Percentiles rank a stretch among this genome's conserved stretches.
These are phyloP conservation scores for Synanthedon tipuliformis DNA, from an alignment of 2,888 invertebrate species.

Conservation along the genomic window DNA sequence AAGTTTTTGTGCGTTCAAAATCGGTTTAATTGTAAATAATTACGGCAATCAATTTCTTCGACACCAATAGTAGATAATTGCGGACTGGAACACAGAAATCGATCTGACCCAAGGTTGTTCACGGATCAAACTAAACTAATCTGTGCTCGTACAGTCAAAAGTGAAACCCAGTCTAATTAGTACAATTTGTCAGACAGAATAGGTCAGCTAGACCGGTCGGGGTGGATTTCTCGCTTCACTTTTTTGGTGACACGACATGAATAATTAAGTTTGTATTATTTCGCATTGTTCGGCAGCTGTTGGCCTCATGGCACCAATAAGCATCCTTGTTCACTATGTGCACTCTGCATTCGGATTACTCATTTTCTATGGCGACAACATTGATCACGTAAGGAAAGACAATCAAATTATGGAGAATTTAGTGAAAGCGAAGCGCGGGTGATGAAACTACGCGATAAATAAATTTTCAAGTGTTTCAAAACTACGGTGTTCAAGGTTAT, in stretches of 20 bases:
- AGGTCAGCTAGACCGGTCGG: slow-evolving; percentile 39
- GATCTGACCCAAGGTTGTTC: slow-evolving; percentile 37
- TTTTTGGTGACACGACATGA: slow-evolving; percentile 46
- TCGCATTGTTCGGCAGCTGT: slow-evolving; percentile 36
- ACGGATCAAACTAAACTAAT: slow-evolving; percentile 26
- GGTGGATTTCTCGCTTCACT: slow-evolving; percentile 34
- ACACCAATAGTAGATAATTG: slow-evolving; percentile 11
- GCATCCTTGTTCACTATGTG: slow-evolving; percentile 30
- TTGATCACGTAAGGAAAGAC: slow-evolving; percentile 8
- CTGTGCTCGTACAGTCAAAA: slow-evolving; percentile 27
- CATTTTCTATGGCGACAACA: slow-evolving; percentile 20
- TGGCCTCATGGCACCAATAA: slow-evolving; percentile 52
- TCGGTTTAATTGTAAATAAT: slow-evolving; percentile 21
- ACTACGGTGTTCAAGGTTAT: slow-evolving; percentile 43
- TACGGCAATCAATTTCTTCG: slow-evolving; percentile 11
- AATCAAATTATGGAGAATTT: background rate
- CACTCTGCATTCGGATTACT: slow-evolving; percentile 9
- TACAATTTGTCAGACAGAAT: slow-evolving; percentile 41
- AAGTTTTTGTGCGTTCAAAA: slow-evolving; percentile 17
- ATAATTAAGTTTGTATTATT: slow-evolving; percentile 43
- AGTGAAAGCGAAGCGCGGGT: background rate
- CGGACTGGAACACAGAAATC: slow-evolving; percentile 18
- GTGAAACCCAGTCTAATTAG: slow-evolving; percentile 56
- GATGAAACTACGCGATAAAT: background rate
- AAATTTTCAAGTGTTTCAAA: slow-evolving; percentile 13